Conservation (phyloP, 2,113 vertebrate species). For the Tamias sibiricus region DNA sequence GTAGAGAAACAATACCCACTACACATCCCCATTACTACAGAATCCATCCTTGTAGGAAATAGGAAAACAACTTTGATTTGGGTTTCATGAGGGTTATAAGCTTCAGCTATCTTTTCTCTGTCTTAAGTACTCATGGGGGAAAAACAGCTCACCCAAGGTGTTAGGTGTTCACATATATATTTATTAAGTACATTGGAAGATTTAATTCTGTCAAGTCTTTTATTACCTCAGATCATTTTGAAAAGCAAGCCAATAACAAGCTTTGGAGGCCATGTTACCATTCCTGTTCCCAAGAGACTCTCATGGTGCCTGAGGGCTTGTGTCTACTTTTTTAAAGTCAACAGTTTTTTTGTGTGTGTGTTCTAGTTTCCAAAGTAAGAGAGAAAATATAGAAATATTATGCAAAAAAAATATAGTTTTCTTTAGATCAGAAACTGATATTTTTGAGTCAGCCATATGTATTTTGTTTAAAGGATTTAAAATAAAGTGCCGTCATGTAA, state of each 20-base stretch:
- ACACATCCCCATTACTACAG: background rate
- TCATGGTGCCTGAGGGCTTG: conserved; percentile 81
- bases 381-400: conserved; percentile 86
- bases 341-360: conserved; percentile 52
- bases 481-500: conserved; percentile 71
- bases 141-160: conserved; percentile 31
- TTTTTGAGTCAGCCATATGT: conserved; percentile 89
- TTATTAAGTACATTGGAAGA: conserved; percentile 82
- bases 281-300: conserved; percentile 78
- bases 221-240: conserved; percentile 86
- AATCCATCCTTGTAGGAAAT: background rate
- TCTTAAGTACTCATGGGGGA: conserved; percentile 74
- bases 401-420: conserved; percentile 90
- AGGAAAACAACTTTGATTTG: conserved; percentile 28
- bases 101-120: conserved; percentile 75
- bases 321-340: conserved; percentile 76
- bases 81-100: conserved; percentile 66
- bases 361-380: conserved; percentile 81
- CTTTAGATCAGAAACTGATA: conserved; percentile 88
- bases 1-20: background rate
- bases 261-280: conserved; percentile 74
- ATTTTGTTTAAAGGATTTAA: conserved; percentile 87
- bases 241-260: conserved; percentile 71
- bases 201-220: conserved; percentile 79
- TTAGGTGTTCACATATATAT: conserved; percentile 77